Evolutionary conservation across 2,113 vertebrate genomes (phyloP), one percentile per base, ranked within the genome.

Genomic region (Hippocampus guttulatus): DNA sequence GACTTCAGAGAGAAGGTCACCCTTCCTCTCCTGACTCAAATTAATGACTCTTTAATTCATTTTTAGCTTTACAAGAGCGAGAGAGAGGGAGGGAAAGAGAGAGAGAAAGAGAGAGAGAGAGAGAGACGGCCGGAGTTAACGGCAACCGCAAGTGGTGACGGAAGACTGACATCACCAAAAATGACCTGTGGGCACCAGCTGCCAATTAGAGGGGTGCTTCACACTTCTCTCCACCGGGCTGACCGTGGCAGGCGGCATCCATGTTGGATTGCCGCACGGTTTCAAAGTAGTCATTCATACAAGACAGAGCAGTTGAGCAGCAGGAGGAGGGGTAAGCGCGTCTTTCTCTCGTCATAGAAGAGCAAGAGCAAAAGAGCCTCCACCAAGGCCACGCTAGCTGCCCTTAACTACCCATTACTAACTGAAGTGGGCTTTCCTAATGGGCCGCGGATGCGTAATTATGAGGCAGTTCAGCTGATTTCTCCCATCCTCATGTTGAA

Each of bases 1-100:
- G 89, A 90, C 92, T 92, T 91, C 90, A 90, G 82, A 91, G 85
- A 91, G 90, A 93, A 93, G 92, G 92, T 93, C 92, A 93, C 87
- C 90, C 87, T 85, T 64, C 85, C 76, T 90, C 91, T 90, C 84
- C 76, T 9, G 81, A 78, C 81, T 84, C 85, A 89, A 88, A 86
- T 90, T 91, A 92, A 92, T 86, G 88, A 90, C 90, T 75, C 87
- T 88, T 92, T 92, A 91, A 91, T 93, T 89, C 89, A 88, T 88
- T 83, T 85, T 82, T 84, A 88, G 85, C 86, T 91, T 91, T 92
- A 92, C 88, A 90, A 84, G 20, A 16, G 47, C 8, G 7, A 9
- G 43, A 47, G 11, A 14, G 11, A 47, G 43, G 15, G 11, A 47
- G 12, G 3, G 76, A 77, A 69, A 70, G 82, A 64, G 58, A 74